These are phyloP conservation scores for Atta cephalotes DNA, from an alignment of 1,140 invertebrate genomes.

Conservation along the genomic window DNA sequence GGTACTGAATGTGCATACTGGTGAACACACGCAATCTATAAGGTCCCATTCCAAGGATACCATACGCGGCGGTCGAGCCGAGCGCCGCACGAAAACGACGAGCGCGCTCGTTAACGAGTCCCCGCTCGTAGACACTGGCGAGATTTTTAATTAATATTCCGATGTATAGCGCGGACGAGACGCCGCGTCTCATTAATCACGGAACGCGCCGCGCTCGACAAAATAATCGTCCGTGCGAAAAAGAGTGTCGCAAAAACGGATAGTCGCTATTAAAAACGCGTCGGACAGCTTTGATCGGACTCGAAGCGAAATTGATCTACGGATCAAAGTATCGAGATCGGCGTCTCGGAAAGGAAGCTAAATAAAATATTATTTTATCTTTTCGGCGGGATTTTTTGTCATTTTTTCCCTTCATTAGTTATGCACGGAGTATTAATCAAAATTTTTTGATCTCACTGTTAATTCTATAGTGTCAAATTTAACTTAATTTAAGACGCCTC, in stretches of 20 bases:
- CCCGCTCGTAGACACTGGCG: not conserved
- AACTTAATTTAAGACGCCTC: too few species aligned
- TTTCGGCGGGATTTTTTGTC: not conserved
- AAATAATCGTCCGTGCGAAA: slow-evolving; percentile 22
- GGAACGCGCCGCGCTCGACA: not conserved
- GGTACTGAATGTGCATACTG: slow-evolving; percentile 79
- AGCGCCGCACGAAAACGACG: slow-evolving; percentile 11
- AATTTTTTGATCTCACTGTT: not conserved
- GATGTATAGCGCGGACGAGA: not conserved
- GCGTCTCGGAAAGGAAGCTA: not conserved
- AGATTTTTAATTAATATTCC: slow-evolving; percentile 51
- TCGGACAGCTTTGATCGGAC: not conserved
- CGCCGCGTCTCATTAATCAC: slow-evolving; percentile 35
- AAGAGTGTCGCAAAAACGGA: not conserved
- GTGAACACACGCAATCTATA: slow-evolving; percentile 80
- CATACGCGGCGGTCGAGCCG: slow-evolving; percentile 59
- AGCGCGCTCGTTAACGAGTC: slow-evolving; percentile 39
- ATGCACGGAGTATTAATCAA: not conserved
- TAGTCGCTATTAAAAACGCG: slow-evolving; percentile 2
- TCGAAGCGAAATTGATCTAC: not conserved
- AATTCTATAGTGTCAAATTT: too few species aligned
- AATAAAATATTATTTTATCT: not conserved
- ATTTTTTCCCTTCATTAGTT: not conserved
- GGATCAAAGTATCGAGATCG: not conserved
- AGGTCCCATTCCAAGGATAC: slow-evolving; percentile 66